These are phyloP conservation scores for Gonioctena quinquepunctata DNA, from an alignment of 1,140 invertebrate genomes.

Conservation along the genomic window DNA sequence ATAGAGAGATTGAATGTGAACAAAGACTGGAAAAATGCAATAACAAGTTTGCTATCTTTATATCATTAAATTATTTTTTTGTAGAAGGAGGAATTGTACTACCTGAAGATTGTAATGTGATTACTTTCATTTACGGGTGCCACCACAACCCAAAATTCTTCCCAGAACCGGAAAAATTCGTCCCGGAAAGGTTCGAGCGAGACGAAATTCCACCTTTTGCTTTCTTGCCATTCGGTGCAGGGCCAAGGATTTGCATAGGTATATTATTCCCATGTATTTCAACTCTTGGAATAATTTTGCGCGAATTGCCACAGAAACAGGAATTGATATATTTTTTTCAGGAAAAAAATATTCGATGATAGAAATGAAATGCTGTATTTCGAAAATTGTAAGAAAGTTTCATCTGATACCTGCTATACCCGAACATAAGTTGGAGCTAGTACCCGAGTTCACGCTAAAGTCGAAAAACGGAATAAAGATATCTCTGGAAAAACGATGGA, in stretches of 20 bases:
- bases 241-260: conserved; percentile 79
- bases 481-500: not conserved
- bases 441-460: conserved; percentile 78
- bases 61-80: conserved; percentile 11
- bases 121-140: conserved; percentile 3
- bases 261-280: conserved; percentile 31
- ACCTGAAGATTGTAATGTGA: conserved; percentile 8
- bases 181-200: not conserved
- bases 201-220: conserved; percentile 59
- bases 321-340: conserved; percentile 17
- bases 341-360: conserved; percentile 76
- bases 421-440: conserved; percentile 70
- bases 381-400: conserved; percentile 83
- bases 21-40: too few species aligned
- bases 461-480: not conserved
- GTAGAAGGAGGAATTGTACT: not conserved
- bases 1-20: too few species aligned
- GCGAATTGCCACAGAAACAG: not conserved
- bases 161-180: conserved; percentile 1
- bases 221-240: conserved; percentile 86
- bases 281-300: conserved; percentile 26
- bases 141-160: conserved; percentile 8
- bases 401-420: conserved; percentile 69
- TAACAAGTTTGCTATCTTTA: too few species aligned
- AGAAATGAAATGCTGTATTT: conserved; percentile 74